Percentiles rank a stretch among this genome's conserved stretches.
Conservation (phyloP, 2,113 vertebrate species). For the Sclerurus mexicanus region DNA sequence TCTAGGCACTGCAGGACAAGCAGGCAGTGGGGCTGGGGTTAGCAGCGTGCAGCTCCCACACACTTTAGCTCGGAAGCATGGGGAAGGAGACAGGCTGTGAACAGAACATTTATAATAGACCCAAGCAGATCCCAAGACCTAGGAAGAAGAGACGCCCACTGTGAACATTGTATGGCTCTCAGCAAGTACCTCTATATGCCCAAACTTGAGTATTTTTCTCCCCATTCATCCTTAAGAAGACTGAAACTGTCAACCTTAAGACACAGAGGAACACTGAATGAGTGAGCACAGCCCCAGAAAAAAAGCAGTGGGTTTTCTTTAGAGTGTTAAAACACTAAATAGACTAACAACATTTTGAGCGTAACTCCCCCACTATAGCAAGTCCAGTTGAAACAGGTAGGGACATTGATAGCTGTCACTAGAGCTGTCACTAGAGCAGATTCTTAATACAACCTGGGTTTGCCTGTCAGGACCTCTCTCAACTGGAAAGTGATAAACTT, state of each 20-base stretch:
- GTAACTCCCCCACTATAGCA: rapidly evolving
- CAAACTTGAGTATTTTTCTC: not conserved
- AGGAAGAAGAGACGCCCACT: not conserved
- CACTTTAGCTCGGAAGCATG: not conserved
- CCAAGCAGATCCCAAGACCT: not conserved
- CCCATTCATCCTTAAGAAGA: not conserved
- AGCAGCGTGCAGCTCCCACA: rapidly evolving
- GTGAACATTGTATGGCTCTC: not conserved
- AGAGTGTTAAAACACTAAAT: not conserved
- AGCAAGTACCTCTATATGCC: not conserved
- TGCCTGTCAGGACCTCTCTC: not conserved
- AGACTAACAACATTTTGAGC: not conserved
- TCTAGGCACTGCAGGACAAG: rapidly evolving
- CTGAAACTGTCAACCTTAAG: not conserved
- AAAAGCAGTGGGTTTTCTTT: not conserved
- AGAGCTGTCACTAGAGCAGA: not conserved
- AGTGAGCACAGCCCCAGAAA: not conserved
- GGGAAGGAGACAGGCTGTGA: not conserved
- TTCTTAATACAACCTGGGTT: not conserved
- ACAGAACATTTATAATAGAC: not conserved
- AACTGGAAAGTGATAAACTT: not conserved
- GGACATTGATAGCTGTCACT: not conserved
- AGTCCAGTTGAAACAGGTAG: not conserved
- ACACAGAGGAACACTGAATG: not conserved
- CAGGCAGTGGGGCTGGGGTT: rapidly evolving